phyloP scores from a whole-genome alignment of 2,888 invertebrate species.

The Drosophila aldrichi region DNA sequence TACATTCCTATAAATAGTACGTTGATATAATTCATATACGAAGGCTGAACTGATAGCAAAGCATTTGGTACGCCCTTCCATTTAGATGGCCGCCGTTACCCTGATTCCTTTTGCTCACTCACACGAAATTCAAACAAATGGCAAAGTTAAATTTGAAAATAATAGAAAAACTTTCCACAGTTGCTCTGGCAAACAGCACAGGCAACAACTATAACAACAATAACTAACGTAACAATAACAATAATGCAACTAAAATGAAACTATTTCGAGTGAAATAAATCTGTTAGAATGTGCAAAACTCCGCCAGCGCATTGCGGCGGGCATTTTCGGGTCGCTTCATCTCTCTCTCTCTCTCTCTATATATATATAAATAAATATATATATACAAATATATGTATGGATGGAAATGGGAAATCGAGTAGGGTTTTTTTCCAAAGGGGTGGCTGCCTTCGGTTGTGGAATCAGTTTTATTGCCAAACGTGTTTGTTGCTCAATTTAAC shows the following conservation, averaged over 20 bases:
- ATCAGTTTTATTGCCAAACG: slow-evolving; percentile 82
- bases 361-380: background rate
- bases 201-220: slow-evolving; percentile 39
- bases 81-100: slow-evolving; percentile 18
- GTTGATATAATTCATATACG: slow-evolving; percentile 61
- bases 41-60: slow-evolving; percentile 46
- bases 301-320: slow-evolving; percentile 74
- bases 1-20: slow-evolving; percentile 49
- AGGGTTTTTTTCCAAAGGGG: background rate
- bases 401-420: background rate
- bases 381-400: background rate
- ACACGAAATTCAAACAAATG: slow-evolving; percentile 74
- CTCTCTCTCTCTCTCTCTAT: background rate
- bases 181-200: slow-evolving; percentile 60
- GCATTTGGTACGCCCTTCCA: slow-evolving; percentile 30
- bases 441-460: slow-evolving; percentile 40
- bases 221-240: slow-evolving; percentile 67
- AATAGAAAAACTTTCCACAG: slow-evolving; percentile 81
- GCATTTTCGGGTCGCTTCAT: slow-evolving; percentile 38
- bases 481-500: slow-evolving; percentile 83
- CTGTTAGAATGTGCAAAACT: slow-evolving; percentile 78
- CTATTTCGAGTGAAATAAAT: slow-evolving; percentile 81
- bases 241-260: slow-evolving; percentile 80
- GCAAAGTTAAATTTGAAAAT: slow-evolving; percentile 82
- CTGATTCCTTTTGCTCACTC: slow-evolving; percentile 48